Percentiles rank a stretch among this genome's conserved stretches.
phyloP scores from a whole-genome alignment of 2,888 invertebrate species.

The Bimastos eiseni region DNA sequence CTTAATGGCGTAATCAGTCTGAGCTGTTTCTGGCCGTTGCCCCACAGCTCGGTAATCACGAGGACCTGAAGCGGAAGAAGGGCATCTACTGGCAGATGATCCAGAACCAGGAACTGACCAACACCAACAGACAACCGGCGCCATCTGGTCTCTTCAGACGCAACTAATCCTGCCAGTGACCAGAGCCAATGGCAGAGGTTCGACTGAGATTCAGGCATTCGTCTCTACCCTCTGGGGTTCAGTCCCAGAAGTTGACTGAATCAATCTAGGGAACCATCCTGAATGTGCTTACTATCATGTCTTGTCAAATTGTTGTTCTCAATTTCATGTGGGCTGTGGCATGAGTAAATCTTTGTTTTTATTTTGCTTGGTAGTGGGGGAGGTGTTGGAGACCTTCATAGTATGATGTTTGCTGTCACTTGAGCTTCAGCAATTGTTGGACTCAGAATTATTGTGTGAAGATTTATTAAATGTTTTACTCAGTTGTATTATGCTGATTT shows the following conservation, averaged over 20 bases:
- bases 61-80: conserved; percentile 74
- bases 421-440: background rate
- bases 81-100: conserved; percentile 83
- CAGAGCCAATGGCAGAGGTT: background rate
- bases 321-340: background rate
- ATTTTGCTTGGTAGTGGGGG: background rate
- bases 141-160: background rate
- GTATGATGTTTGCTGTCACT: no score
- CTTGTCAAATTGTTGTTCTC: background rate
- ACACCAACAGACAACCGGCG: background rate
- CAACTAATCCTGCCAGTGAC: background rate
- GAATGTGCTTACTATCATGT: background rate
- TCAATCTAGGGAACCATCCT: background rate
- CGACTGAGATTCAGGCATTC: background rate
- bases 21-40: conserved; percentile 39
- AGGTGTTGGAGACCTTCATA: background rate
- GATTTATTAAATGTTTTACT: no score
- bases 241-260: no score
- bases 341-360: background rate
- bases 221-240: background rate
- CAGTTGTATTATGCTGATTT: no score
- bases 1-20: background rate
- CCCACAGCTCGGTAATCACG: conserved; percentile 81
- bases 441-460: background rate
- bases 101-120: conserved; percentile 55